phyloP scores from a whole-genome alignment of 2,797 vertebrate species.

The Austrolebias charrua region DNA sequence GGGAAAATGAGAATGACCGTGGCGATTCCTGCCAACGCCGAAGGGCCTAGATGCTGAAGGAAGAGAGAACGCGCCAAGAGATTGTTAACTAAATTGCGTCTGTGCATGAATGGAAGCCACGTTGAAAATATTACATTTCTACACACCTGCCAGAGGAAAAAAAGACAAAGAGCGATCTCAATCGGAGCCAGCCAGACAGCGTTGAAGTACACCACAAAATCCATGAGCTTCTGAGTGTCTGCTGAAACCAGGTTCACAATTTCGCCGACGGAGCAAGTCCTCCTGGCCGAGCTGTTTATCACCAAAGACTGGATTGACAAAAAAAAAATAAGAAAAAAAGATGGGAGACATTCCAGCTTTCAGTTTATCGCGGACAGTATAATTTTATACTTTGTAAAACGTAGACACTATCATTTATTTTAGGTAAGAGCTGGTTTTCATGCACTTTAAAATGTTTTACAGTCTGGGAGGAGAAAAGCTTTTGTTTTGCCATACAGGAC shows the following conservation, averaged over 20 bases:
- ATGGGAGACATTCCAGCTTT: constrained; percentile 34
- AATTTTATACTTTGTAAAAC: constrained; percentile 29
- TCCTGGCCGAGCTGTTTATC: constrained; percentile 86
- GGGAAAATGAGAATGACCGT: constrained; percentile 94
- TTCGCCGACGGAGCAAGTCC: constrained; percentile 86
- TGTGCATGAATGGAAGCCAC: constrained; percentile 19
- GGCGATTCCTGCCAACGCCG: constrained; percentile 87
- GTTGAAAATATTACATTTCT: constrained; percentile 21
- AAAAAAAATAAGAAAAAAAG: constrained; percentile 1
- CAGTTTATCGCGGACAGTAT: constrained; percentile 18
- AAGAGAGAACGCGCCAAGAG: constrained; percentile 25
- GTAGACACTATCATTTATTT: constrained; percentile 34
- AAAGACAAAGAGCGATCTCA: constrained; percentile 89
- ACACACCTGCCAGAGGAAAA: constrained; percentile 94
- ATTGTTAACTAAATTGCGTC: constrained; percentile 1
- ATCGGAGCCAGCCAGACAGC: constrained; percentile 90
- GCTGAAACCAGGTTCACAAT: constrained; percentile 94
- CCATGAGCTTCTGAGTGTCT: constrained; percentile 91
- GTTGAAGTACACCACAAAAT: constrained; percentile 90
- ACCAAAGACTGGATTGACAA: constrained; percentile 83
- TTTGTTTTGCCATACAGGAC: constrained; percentile 35
- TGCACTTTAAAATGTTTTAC: constrained; percentile 17
- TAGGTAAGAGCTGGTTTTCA: constrained; percentile 38
- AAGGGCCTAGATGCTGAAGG: constrained; percentile 90
- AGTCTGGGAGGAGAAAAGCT: constrained; percentile 32